Base-by-base conservation (phyloP, 2,113 vertebrate species). In the Puffinus mauretanicus region DNA sequence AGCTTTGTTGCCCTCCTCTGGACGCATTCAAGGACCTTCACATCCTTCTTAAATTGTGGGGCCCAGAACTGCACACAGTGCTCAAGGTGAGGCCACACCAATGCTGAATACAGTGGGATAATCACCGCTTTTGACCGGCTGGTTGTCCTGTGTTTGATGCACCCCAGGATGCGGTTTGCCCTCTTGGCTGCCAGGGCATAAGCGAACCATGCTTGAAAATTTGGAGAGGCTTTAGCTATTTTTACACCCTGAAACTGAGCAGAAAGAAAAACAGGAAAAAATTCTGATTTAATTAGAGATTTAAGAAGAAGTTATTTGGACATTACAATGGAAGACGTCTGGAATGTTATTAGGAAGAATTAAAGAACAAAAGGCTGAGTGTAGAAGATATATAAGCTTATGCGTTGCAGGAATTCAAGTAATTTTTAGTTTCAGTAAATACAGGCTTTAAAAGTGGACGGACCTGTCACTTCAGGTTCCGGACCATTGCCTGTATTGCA, bases 31-130 rank as follows among this genome's bases (percentile, higher is more conserved):
- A 19, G 44, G 44, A 46, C 44, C 8, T 46, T 46, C 44, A 46
- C 44, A 46, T 46, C 44, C 44, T 46, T 46, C 44, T 46, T 46
- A 46, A 46, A 46, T 46, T 7, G 44, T 46, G 44, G 44, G 44
- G 16, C 7, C 44, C 44, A 46, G 17, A 46, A 18, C 44, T 46
- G 44, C 17, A 46, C 44, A 18, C 24, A 46, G 2, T 22, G 29
- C 6, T 61, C 34, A 61, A 36, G 34, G 20, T 61, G 26, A 77
- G 34, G 46, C 3, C 3, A 1, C 60, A 54, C 14, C 77, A n/a
- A 27, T 0, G 1, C 49, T n/a, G 24, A 65, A 44, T n/a, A n/a
- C 15, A 49, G 6, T 1, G 2, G 34, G 27, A 71, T 34, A 32
- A 54, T 30, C 30, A 2, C 14, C 22, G 42, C 3, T 66, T 71